phyloP scores from a whole-genome alignment of 1,140 invertebrate genomes.

The Papilio helenus region DNA sequence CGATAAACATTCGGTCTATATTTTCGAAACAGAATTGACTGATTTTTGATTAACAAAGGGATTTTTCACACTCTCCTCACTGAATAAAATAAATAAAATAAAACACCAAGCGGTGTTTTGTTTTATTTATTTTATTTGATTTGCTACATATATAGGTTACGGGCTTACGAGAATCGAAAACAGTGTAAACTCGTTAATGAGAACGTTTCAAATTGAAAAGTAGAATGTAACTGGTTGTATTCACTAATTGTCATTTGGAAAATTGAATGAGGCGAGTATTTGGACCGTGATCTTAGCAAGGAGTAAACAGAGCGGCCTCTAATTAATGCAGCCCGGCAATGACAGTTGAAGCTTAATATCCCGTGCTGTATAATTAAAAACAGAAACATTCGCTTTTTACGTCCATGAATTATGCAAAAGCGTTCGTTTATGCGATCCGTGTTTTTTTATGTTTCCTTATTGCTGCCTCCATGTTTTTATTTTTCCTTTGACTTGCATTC shows the following conservation, averaged over 20 bases:
- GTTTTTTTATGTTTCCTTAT: slow-evolving; percentile 73
- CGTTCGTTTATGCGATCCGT: slow-evolving; percentile 77
- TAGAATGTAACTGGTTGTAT: not conserved
- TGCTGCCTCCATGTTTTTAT: slow-evolving; percentile 60
- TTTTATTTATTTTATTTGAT: not conserved
- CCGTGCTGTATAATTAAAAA: slow-evolving; percentile 82
- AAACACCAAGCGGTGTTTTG: not conserved
- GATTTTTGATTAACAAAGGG: not conserved
- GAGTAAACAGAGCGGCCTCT: slow-evolving; percentile 37
- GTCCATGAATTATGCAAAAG: slow-evolving; percentile 81
- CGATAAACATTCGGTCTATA: slow-evolving; percentile 33
- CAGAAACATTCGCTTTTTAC: slow-evolving; percentile 80
- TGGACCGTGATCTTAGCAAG: not conserved
- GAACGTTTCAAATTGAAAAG: too few relatives aligned
- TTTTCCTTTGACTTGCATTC: slow-evolving; percentile 53
- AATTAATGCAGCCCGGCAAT: slow-evolving; percentile 57
- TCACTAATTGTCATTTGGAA: not conserved
- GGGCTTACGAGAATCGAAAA: too few relatives aligned
- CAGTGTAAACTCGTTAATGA: too few relatives aligned
- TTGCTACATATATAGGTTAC: too few relatives aligned
- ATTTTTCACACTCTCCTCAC: not conserved
- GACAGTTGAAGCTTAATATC: slow-evolving; percentile 76
- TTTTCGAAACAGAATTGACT: slow-evolving; percentile 20
- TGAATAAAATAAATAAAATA: too few relatives aligned
- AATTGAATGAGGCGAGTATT: not conserved